Percentiles rank a stretch among this genome's conserved stretches.
phyloP scores from a whole-genome alignment of 2,113 vertebrate species.

The Capreolus pygargus region DNA sequence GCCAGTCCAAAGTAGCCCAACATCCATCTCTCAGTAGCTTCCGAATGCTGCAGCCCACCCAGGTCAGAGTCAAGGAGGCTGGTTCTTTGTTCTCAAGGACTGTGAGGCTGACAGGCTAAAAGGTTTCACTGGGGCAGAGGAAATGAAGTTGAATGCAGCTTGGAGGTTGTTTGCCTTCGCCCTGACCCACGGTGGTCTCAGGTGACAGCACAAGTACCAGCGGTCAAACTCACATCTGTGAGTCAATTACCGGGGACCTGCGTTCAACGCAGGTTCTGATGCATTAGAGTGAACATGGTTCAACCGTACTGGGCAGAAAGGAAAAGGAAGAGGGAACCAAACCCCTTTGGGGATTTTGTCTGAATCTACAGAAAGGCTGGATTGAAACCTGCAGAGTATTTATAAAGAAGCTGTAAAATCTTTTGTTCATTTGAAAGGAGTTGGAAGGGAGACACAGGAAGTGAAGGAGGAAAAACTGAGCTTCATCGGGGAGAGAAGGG shows the following conservation, averaged over 20 bases:
- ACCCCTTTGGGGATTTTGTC: slow-evolving; percentile 52
- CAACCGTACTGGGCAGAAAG: slow-evolving; percentile 50
- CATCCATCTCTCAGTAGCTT: slow-evolving; percentile 32
- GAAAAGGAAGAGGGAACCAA: slow-evolving; percentile 42
- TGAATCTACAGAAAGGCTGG: slow-evolving; percentile 61
- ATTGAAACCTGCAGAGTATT: slow-evolving; percentile 69
- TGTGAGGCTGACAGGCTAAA: slow-evolving; percentile 12
- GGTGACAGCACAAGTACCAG: not conserved
- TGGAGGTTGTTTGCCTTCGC: slow-evolving; percentile 61
- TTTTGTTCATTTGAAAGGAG: slow-evolving; percentile 68
- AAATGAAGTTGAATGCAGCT: slow-evolving; percentile 60
- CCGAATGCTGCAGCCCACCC: not conserved
- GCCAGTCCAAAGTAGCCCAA: not conserved
- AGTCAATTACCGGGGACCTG: slow-evolving; percentile 62
- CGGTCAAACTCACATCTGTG: not conserved
- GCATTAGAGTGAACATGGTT: slow-evolving; percentile 56
- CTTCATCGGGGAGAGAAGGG: not conserved
- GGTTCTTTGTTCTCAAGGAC: slow-evolving; percentile 22
- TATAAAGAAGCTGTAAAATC: slow-evolving; percentile 60
- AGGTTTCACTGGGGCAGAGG: slow-evolving; percentile 28
- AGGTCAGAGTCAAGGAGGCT: slow-evolving; percentile 29
- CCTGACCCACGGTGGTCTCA: not conserved
- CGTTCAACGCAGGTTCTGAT: slow-evolving; percentile 40
- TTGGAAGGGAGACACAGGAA: slow-evolving; percentile 45
- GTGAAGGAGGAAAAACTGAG: not conserved